Conservation (phyloP, 1,140 invertebrate species). For the Pachypeltis micranthus region DNA sequence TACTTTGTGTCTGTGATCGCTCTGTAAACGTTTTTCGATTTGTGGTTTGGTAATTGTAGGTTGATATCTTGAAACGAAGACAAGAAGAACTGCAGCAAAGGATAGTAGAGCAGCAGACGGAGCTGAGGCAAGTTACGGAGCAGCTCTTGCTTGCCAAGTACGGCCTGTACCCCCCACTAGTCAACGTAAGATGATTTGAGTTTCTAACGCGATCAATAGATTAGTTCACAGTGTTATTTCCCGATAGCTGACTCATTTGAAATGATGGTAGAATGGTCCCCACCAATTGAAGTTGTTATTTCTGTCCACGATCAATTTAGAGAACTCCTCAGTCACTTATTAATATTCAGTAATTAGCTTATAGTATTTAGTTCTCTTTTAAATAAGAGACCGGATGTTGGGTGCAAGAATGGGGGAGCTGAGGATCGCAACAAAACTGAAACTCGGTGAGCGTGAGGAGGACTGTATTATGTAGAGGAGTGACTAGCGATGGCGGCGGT, state of each 20-base stretch:
- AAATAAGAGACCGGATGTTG: no score
- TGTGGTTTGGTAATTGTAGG: constrained; percentile 8
- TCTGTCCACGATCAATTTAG: not conserved
- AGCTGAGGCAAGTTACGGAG: constrained; percentile 67
- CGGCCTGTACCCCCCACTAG: constrained; percentile 53
- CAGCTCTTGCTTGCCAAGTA: constrained; percentile 72
- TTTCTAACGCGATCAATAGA: no score
- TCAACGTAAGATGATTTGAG: constrained; percentile 50
- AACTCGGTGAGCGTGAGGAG: no score
- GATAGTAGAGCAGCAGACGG: constrained; percentile 75
- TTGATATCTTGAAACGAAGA: constrained; percentile 63
- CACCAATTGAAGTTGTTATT: not conserved
- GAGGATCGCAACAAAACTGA: no score
- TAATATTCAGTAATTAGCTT: not conserved
- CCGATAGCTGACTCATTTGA: not conserved
- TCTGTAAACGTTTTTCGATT: no score
- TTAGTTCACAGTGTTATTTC: not conserved
- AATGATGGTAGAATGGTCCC: no score
- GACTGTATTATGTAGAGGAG: no score
- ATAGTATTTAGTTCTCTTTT: not conserved
- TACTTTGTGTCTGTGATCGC: no score
- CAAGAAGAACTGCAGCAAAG: constrained; percentile 73
- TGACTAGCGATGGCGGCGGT: no score
- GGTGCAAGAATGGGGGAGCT: no score
- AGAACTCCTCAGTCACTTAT: not conserved